phyloP scores from a whole-genome alignment of 2,888 invertebrate species.

The Rotaria socialis region DNA sequence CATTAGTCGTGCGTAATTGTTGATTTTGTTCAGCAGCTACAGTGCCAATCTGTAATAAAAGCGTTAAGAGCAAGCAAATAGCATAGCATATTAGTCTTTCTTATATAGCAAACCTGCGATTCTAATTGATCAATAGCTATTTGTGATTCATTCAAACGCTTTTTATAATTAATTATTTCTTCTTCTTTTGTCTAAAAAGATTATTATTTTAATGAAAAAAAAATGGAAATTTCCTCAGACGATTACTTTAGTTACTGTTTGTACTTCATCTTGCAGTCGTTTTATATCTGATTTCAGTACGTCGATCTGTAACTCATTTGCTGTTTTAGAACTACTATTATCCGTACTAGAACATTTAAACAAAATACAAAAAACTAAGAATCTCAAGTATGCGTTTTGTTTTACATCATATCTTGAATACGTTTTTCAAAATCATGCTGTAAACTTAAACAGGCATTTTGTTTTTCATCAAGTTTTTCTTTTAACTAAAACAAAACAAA shows the following conservation, averaged over 20 bases:
- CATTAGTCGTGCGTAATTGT: slow-evolving; percentile 16
- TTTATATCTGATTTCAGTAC: background rate
- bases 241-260: background rate
- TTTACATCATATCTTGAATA: slow-evolving; percentile 13
- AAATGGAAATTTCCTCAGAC: too few relatives aligned
- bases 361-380: background rate
- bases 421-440: slow-evolving; percentile 11
- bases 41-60: slow-evolving; percentile 9
- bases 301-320: background rate
- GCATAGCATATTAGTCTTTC: background rate
- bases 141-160: slow-evolving; percentile 48
- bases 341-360: background rate
- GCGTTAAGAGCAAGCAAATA: background rate
- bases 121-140: slow-evolving; percentile 47
- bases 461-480: slow-evolving; percentile 51
- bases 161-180: slow-evolving; percentile 49
- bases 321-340: background rate
- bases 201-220: too few relatives aligned
- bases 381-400: background rate
- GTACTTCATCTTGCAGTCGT: background rate
- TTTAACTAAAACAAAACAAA: slow-evolving; percentile 56
- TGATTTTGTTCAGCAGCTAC: slow-evolving; percentile 29
- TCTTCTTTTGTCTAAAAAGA: background rate
- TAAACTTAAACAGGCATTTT: slow-evolving; percentile 49
- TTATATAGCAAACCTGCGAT: slow-evolving; percentile 39